phyloP scores from a whole-genome alignment of 2,888 invertebrate species.

The Geotrupes spiniger region DNA sequence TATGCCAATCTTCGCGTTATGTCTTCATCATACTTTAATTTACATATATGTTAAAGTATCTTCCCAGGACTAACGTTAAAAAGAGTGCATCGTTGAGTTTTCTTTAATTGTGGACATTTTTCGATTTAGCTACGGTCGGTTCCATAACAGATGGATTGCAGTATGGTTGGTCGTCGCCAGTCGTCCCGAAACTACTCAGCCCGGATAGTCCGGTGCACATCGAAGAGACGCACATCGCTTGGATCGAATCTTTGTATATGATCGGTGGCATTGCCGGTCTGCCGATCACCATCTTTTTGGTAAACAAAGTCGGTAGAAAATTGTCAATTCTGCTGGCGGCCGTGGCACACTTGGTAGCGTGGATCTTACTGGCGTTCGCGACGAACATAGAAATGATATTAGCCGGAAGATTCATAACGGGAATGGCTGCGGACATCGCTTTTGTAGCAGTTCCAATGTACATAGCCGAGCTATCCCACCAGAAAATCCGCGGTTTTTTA shows the following conservation, averaged over 20 bases:
- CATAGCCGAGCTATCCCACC: slow-evolving; percentile 44
- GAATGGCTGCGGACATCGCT: slow-evolving; percentile 43
- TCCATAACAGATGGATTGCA: slow-evolving; percentile 44
- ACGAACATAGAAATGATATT: slow-evolving; percentile 36
- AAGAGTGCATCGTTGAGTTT: too few relatives aligned
- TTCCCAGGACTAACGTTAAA: too few relatives aligned
- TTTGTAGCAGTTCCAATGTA: slow-evolving; percentile 46
- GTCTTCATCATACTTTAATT: too few relatives aligned
- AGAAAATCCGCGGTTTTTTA: slow-evolving; percentile 43
- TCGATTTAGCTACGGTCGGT: too few relatives aligned
- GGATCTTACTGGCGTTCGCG: slow-evolving; percentile 40
- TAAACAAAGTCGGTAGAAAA: slow-evolving; percentile 30
- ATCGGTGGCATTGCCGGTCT: slow-evolving; percentile 36
- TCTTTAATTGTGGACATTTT: too few relatives aligned
- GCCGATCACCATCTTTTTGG: slow-evolving; percentile 25
- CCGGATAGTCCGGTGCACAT: slow-evolving; percentile 32
- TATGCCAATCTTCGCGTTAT: too few relatives aligned
- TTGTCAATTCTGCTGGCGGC: slow-evolving; percentile 38
- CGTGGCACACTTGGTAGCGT: slow-evolving; percentile 36
- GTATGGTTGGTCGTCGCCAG: slow-evolving; percentile 44
- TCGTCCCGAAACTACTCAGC: slow-evolving; percentile 37
- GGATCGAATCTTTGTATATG: slow-evolving; percentile 37
- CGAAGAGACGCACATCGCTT: slow-evolving; percentile 33
- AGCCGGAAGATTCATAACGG: slow-evolving; percentile 41
- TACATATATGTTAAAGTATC: too few relatives aligned